Base-by-base conservation (phyloP, 1,140 invertebrate species). In the Microplitis demolitor region DNA sequence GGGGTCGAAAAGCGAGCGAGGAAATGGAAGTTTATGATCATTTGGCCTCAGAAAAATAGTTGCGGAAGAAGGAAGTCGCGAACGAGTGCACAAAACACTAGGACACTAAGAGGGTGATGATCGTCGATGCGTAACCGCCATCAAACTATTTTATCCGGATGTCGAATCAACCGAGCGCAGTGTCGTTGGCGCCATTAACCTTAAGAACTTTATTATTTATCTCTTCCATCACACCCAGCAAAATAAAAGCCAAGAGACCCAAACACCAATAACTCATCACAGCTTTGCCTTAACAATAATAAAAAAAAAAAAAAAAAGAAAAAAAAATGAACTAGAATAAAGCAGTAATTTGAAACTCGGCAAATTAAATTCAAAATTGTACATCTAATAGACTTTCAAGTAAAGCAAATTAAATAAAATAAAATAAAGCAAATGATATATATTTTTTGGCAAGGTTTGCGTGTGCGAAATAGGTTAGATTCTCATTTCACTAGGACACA, bases 121-220 rank as follows among this genome's bases (percentile, higher is more conserved):
- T 61, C 39, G 54, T 60, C 39, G 71, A 72, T 69, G 73, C 61
- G 66, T 68, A 76, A 73, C 73, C 69, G 56, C 66, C 66, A 69
- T 11, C 72, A 63, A 67, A 78, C 73, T 56, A 78, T 76, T 33
- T 24, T 71, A 70, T 66, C 75, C 75, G 37, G 66, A 78, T 53
- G 70, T 75, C 35, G 45, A 66, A 11, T 66, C 63, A 69, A 62
- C 71, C 9, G 54, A 76, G 35, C 66, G 60, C 51, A 60, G 51
- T 69, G 67, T 70, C 66, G 16, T 62, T 53, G 66, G 66, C 16
- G 31, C 35, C 24, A 14, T 45, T 11, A 53, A 69, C 53, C 33
- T 70, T 24, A 78, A 69, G 54, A 50, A 74, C 39, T 45, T 45
- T 45, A 45, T 45, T 45, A 45, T 45, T 45, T 45, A 45, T 45